phyloP scores from a whole-genome alignment of 1,140 invertebrate genomes.

The Antheraea mylitta region DNA sequence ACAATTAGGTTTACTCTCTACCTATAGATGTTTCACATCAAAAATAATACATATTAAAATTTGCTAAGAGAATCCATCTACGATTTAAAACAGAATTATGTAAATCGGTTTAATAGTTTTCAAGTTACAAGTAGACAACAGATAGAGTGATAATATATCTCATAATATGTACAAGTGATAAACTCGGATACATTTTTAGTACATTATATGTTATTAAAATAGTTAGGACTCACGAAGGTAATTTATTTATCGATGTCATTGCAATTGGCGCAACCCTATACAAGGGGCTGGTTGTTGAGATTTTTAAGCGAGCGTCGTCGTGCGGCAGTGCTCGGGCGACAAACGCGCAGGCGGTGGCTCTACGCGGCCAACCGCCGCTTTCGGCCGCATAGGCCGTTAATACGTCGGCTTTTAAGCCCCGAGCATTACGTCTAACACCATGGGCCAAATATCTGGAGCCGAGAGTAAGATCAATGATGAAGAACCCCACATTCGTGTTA shows the following conservation, averaged over 20 bases:
- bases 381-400: slow-evolving; percentile 20
- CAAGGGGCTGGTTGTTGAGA: slow-evolving; percentile 27
- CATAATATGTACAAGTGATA: too few species aligned
- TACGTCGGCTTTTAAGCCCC: slow-evolving; percentile 12
- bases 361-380: slow-evolving; percentile 53
- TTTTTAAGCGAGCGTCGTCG: slow-evolving; percentile 39
- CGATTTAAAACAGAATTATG: too few species aligned
- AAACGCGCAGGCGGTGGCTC: slow-evolving; percentile 60
- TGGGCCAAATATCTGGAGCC: slow-evolving; percentile 62
- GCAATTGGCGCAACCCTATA: slow-evolving; percentile 31
- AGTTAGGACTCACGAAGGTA: not conserved
- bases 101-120: too few species aligned
- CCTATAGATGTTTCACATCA: too few species aligned
- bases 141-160: too few species aligned
- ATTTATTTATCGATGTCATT: slow-evolving; percentile 3
- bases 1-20: too few species aligned
- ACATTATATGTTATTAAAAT: not conserved
- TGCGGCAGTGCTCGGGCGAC: slow-evolving; percentile 66
- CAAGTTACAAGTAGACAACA: too few species aligned
- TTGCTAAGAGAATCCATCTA: too few species aligned
- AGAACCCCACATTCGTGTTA: slow-evolving; percentile 59
- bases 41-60: too few species aligned
- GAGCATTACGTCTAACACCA: slow-evolving; percentile 28
- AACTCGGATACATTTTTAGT: too few species aligned
- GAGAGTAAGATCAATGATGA: slow-evolving; percentile 55